These are phyloP conservation scores for Luperina nickerlii DNA, from an alignment of 2,888 invertebrate genomes.

Conservation along the genomic window DNA sequence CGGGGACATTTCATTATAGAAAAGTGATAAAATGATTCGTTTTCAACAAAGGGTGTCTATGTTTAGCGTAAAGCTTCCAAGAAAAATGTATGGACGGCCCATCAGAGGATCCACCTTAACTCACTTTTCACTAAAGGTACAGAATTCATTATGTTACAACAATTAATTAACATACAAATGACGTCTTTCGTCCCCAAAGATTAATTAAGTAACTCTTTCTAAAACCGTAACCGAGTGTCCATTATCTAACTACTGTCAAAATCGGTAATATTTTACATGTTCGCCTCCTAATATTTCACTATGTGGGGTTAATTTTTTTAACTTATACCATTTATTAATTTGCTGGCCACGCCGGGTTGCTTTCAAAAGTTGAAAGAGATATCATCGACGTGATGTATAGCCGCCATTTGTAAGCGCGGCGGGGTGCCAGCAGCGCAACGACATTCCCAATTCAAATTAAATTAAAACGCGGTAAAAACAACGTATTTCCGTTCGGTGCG, in stretches of 20 bases:
- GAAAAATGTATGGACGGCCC: too few species aligned
- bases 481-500: conserved; percentile 84
- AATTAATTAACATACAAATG: conserved; percentile 36
- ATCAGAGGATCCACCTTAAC: too few species aligned
- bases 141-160: conserved; percentile 1
- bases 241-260: conserved; percentile 56
- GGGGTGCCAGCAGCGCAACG: conserved; percentile 83
- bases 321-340: conserved; percentile 83
- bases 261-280: conserved; percentile 66
- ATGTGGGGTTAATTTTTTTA: conserved; percentile 77
- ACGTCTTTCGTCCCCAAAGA: conserved; percentile 33
- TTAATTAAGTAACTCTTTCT: conserved; percentile 32
- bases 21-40: too few species aligned
- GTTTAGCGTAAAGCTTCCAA: too few species aligned
- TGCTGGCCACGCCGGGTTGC: conserved; percentile 80
- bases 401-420: conserved; percentile 87
- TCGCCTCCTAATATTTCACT: conserved; percentile 77
- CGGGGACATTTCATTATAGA: too few species aligned
- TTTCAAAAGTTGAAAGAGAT: conserved; percentile 89
- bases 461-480: conserved; percentile 89
- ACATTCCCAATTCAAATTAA: conserved; percentile 89
- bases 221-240: conserved; percentile 48
- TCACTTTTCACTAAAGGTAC: too few species aligned
- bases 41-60: too few species aligned
- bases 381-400: conserved; percentile 89